Conservation (phyloP, 2,113 vertebrate species). For the Elanus axillaris region DNA sequence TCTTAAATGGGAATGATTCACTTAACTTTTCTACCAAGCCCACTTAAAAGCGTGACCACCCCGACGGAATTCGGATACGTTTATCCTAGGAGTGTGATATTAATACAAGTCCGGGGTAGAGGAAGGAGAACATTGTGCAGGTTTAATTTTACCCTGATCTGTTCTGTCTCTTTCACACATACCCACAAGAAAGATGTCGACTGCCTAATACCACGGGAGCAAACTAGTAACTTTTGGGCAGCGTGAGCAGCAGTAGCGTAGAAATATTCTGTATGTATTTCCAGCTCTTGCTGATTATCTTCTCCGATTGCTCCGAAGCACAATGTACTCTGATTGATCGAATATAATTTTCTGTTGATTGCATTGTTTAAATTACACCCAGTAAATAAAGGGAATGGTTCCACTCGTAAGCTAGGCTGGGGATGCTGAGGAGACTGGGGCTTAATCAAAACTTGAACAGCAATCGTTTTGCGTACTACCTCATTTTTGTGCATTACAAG, state of each 20-base stretch:
- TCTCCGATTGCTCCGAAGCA: slow-evolving; percentile 51
- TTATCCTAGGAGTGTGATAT: slow-evolving; percentile 44
- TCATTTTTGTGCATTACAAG: slow-evolving; percentile 72
- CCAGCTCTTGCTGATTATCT: slow-evolving; percentile 38
- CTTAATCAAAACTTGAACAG: slow-evolving; percentile 67
- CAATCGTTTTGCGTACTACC: slow-evolving; percentile 70
- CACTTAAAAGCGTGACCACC: background rate
- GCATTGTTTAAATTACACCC: background rate
- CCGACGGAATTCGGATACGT: background rate
- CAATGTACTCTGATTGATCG: slow-evolving; percentile 35
- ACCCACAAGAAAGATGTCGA: background rate
- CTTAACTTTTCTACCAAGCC: slow-evolving; percentile 41
- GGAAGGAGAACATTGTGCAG: slow-evolving; percentile 2
- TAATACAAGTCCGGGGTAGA: slow-evolving; percentile 58
- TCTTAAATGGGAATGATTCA: slow-evolving; percentile 42
- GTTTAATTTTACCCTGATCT: slow-evolving; percentile 5
- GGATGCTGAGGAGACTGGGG: slow-evolving; percentile 47
- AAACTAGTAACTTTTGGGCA: background rate
- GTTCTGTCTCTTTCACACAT: slow-evolving; percentile 19
- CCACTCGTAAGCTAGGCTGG: slow-evolving; percentile 25
- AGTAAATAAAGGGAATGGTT: slow-evolving; percentile 21
- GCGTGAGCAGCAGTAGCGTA: background rate
- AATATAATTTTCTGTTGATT: background rate
- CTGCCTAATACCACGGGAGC: background rate
- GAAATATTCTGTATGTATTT: background rate